Evolutionary conservation across 2,113 vertebrate species (phyloP), one percentile per base, ranked within the genome.

Genomic region (Podilymbus podiceps): DNA sequence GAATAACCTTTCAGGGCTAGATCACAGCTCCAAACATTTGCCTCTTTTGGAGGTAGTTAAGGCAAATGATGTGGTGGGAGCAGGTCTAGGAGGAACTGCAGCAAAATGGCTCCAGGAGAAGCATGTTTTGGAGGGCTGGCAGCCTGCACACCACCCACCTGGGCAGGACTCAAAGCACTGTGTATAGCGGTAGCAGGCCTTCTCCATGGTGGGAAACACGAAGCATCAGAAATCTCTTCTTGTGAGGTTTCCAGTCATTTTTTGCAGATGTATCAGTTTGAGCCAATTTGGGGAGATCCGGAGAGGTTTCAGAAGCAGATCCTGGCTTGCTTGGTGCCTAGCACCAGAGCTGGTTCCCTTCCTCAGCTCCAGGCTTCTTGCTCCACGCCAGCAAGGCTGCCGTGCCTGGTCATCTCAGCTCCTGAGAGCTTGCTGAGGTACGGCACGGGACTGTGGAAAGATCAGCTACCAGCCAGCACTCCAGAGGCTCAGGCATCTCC

Each of bases 401-500:
- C 5, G 3, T 5, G 6, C 27, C 30, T 49, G 33, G 6, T 11
- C 33, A 17, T 60, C 33, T 42, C 63, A 55, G 71, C n/a, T 52
- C 46, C 44, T 14, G 40, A 60, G n/a, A 46, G 21, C 17, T 69
- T 42, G 50, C 33, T n/a, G 25, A 80, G 46, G 17, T 40, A 31
- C 22, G 35, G 18, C 1, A 3, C 21, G 12, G 33, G 24, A 44
- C 44, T 50, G 38, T 20, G 67, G 31, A 80, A 66, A 22, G 35
- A 40, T 6, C 64, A 73, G 50, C 40, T 46, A 15, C 28, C n/a
- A 55, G 21, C 10, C 63, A 81, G 13, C 28, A 55, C 15, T 16
- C 14, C 9, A 3, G 15, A 6, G 4, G 19, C 50, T 60, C 0
- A 0, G 38, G 50, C 33, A 64, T 38, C 55, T 25, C 24, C 50